These are phyloP conservation scores for Eubucco bourcierii DNA, from an alignment of 2,113 vertebrate species.

Conservation along the genomic window DNA sequence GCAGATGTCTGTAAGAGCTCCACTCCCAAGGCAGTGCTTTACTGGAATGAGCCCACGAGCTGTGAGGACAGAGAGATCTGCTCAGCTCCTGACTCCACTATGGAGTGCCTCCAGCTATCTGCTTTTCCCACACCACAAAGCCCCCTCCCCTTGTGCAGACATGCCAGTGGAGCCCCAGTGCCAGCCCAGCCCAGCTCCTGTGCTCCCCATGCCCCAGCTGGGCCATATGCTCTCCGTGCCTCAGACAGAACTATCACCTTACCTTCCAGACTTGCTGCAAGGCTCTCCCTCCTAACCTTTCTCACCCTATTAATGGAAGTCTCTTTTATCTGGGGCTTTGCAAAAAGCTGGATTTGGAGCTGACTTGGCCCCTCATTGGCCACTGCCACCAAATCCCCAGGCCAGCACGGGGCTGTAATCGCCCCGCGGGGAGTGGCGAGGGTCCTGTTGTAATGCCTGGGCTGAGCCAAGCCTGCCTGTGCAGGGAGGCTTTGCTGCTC, in stretches of 20 bases:
- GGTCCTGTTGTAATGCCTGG: neutral
- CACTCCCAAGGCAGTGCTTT: neutral
- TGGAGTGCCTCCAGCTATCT: neutral
- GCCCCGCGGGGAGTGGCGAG: conserved; percentile 53
- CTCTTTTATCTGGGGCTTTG: conserved; percentile 73
- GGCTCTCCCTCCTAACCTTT: conserved; percentile 71
- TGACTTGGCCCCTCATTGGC: conserved; percentile 69
- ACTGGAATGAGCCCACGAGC: neutral
- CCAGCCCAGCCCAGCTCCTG: neutral
- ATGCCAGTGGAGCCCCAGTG: neutral
- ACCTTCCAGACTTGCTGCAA: conserved; percentile 74
- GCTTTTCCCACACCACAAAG: neutral
- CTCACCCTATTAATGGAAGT: conserved; percentile 54
- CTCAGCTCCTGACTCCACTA: neutral
- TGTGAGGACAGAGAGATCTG: neutral
- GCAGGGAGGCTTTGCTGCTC: conserved; percentile 16
- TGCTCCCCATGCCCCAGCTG: conserved; percentile 1
- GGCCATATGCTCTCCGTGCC: conserved; percentile 72
- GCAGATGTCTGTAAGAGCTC: neutral
- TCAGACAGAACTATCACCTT: conserved; percentile 67
- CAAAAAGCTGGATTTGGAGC: conserved; percentile 66
- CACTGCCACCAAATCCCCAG: conserved; percentile 67
- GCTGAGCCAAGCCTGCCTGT: neutral
- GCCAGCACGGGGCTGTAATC: conserved; percentile 9
- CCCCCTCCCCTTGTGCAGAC: neutral